Evolutionary conservation across 2,797 vertebrate genomes (phyloP), one percentile per base, ranked within the genome.

Genomic region (Parauchenoglanis ngamensis): DNA sequence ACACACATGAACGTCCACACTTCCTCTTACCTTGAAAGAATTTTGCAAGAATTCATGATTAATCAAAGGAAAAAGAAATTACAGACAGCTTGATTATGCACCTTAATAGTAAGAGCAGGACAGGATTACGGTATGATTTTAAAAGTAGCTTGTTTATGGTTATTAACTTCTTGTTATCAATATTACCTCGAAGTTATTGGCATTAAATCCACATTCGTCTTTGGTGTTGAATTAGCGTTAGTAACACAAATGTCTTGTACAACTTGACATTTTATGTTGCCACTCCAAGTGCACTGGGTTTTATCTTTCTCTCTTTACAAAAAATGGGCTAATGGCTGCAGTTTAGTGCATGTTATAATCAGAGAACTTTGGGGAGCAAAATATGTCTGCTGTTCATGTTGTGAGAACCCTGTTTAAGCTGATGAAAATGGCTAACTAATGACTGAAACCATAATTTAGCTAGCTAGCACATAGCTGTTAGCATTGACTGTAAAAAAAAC

Each of bases 231-330:
- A 61, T 79, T 59, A 44, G 1, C 17, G 56, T 89, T 89, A 80
- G n/a, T 76, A 83, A 68, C 35, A 86, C 28, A 68, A 49, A 81
- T 23, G 59, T 63, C 67, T 79, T 73, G 8, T 31, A 65, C 31
- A 78, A 19, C 35, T 81, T 79, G 54, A 79, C 31, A 59, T 31
- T 75, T 86, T 87, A 73, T 81, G n/a, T 76, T 86, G 67, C 88
- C 35, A 40, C 79, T 68, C 40, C 40, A 12, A 28, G 57, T 63
- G 35, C 57, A 54, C 75, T 56, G 15, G 3, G 49, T 44, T 40
- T 1, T 21, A 25, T 72, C 19, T 21, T 28, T 23, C n/a, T n/a
- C 73, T 28, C 15, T 56, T 35, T 79, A 23, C 56, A 79, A 1
- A 40, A 40, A 40, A 23, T 35, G 63, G 65, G 17, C 56, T 31